Evolutionary conservation across 2,113 vertebrate species (phyloP).

Genomic region (Rhinopomastus cyanomelas): DNA sequence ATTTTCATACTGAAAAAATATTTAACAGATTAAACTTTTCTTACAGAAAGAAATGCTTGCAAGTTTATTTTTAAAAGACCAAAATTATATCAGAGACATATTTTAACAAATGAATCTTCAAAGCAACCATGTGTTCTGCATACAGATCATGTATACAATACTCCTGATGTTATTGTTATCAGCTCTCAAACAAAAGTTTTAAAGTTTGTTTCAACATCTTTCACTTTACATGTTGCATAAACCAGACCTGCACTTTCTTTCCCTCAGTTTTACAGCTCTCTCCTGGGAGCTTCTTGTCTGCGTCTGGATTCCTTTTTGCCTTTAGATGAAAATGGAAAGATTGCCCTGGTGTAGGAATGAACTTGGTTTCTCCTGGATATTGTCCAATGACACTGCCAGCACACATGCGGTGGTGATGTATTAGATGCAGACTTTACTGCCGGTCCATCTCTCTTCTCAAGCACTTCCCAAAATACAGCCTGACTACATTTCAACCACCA

Average conservation of each 20-base stretch:
- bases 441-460: not conserved
- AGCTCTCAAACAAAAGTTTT: constrained; percentile 16
- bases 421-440: not conserved
- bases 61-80: constrained; percentile 48
- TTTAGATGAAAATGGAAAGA: constrained; percentile 55
- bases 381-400: constrained; percentile 29
- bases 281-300: constrained; percentile 35
- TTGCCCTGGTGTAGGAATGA: constrained; percentile 42
- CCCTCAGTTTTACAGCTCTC: constrained; percentile 6
- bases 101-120: constrained; percentile 20
- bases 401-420: not conserved
- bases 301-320: constrained; percentile 26
- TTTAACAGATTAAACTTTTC: constrained; percentile 39
- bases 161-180: constrained; percentile 19
- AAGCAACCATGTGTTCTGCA: not conserved
- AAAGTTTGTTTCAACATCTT: constrained; percentile 47
- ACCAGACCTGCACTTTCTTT: constrained; percentile 47
- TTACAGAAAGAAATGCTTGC: constrained; percentile 9
- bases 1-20: constrained; percentile 46
- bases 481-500: not conserved
- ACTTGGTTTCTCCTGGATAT: constrained; percentile 50
- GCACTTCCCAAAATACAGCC: not conserved
- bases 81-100: not conserved
- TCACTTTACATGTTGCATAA: constrained; percentile 56
- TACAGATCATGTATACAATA: not conserved